Base-by-base conservation (phyloP, 2,888 invertebrate species). In the Hedychridium roseum region DNA sequence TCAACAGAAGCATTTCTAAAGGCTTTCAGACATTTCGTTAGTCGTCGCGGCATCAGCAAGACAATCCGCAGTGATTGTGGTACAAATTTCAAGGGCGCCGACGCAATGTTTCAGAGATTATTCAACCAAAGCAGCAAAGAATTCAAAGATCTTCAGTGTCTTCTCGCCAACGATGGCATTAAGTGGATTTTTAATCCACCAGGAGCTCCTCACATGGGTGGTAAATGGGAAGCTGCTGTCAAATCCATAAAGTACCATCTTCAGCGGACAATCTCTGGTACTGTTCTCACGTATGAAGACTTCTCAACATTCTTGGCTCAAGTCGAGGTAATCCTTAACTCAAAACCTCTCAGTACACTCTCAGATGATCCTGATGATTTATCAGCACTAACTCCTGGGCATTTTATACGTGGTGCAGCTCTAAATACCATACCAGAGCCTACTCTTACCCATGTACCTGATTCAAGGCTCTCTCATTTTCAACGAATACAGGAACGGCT, bases 171-270 rank as follows among this genome's bases (percentile, higher is more conserved):
- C 7, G 34, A 56, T 11, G 56, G 57, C 9, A 65, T 64, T 9
- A 1, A 41, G 4, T 67, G 65, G 68, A 28, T 55, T 4, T 69
- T 69, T 28, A 65, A 57, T 40, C 66, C 70, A 2, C 60, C 70
- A 1, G 28, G 34, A 7, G 55, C 66, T 1, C 69, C 69, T 1
- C 66, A 72, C 35, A 62, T 64, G 35, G 71, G 68, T 2, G 70
- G 72, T 0, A 34, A 68, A 5, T 69, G 67, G 69, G 71, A 73
- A 43, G 54, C 65, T 1, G 64, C 53, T 1, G 63, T 70, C 0
- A 66, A 68, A 32, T 64, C 61, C 1, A 51, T 61, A 1, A 74
- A 73, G 35, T 47, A 44, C 12, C 63, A 66, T 36, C 34, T 71
- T 2, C 39, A 48, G 4, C 41, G 60, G 12, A 39, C 64, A 1